A percentile compares a stretch with the other conserved stretches of the same genome.
These are phyloP conservation scores for Antitype chi DNA, from an alignment of 2,888 invertebrate species.

Conservation along the genomic window DNA sequence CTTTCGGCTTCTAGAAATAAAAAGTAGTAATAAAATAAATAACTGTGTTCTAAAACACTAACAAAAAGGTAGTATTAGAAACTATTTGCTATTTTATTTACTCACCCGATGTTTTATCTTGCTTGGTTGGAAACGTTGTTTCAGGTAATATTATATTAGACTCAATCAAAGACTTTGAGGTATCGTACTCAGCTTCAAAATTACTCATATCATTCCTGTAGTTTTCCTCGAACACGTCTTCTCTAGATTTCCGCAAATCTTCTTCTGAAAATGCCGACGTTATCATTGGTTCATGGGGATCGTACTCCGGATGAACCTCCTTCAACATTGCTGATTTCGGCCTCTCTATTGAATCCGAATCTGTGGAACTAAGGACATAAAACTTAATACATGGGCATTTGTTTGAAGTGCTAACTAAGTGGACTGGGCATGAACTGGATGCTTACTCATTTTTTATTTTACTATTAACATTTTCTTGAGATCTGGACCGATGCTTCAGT, in stretches of 20 bases:
- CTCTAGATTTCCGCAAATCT: conserved; percentile 85
- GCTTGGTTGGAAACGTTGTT: conserved; percentile 72
- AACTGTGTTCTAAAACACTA: not conserved
- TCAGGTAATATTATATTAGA: conserved; percentile 75
- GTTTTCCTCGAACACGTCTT: conserved; percentile 83
- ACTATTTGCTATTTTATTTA: not conserved
- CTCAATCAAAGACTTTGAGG: conserved; percentile 80
- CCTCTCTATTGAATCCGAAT: conserved; percentile 86
- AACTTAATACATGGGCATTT: conserved; percentile 11
- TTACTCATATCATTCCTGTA: conserved; percentile 81
- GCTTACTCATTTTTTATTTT: conserved; percentile 87
- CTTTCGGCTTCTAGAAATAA: conserved; percentile 89
- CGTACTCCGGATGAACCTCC: conserved; percentile 87
- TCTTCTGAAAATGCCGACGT: conserved; percentile 88
- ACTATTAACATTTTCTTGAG: conserved; percentile 80
- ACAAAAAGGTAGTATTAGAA: not conserved
- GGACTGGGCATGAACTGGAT: conserved; percentile 7
- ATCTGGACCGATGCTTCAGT: conserved; percentile 81
- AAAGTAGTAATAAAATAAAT: conserved; percentile 19
- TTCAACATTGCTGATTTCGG: conserved; percentile 88
- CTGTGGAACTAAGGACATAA: conserved; percentile 80
- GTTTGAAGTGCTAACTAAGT: not conserved
- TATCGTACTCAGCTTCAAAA: conserved; percentile 78
- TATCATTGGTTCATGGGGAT: conserved; percentile 89
- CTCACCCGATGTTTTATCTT: conserved; percentile 81